Evolutionary conservation across 2,113 vertebrate genomes (phyloP), one percentile per base, ranked within the genome.

Genomic region (Rhinolophus sinicus): DNA sequence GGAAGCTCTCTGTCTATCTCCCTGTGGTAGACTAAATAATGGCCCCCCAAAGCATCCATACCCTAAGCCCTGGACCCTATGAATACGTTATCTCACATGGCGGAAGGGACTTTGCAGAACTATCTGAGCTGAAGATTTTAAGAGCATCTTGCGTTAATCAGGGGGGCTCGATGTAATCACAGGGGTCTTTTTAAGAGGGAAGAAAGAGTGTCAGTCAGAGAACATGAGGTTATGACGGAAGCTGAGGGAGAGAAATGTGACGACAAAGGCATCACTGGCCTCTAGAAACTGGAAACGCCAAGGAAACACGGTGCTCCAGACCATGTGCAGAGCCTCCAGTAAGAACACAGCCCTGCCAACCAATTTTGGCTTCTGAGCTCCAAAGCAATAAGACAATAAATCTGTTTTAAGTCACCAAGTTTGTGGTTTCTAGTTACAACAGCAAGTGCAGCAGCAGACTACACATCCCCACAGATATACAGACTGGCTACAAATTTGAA

Each of bases 221-320:
- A 65, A 28, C 3, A n/a, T 8, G 44, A 33, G 1, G 8, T 6
- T 0, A 33, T 8, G 15, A 3, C 4, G 4, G n/a, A 40, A 64
- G 26, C 60, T 50, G 11, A 18, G 13, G 12, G 18, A 60, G n/a
- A 81, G 75, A 40, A 28, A 28, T 1, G 24, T 6, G 0, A 24
- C 12, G 11, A 13, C 14, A 22, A n/a, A 58, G 10, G 13, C 73
- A 24, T 2, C 28, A 1, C 78, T 70, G 22, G 9, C 9, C 13
- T 33, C 13, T 35, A 9, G 16, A 22, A 54, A 47, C 11, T 19
- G 22, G 13, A 47, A 12, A 26, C 50, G 26, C 7, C 15, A 12
- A 50, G 58, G 40, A 56, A 35, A 64, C 18, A 38, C 3, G 26
- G 16, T 24, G 6, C 14, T 35, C 38, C 19, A 67, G 4, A 30